Percentiles rank a stretch among this genome's conserved stretches.
phyloP scores from a whole-genome alignment of 2,797 vertebrate genomes.

The Bryconaethiops microstoma region DNA sequence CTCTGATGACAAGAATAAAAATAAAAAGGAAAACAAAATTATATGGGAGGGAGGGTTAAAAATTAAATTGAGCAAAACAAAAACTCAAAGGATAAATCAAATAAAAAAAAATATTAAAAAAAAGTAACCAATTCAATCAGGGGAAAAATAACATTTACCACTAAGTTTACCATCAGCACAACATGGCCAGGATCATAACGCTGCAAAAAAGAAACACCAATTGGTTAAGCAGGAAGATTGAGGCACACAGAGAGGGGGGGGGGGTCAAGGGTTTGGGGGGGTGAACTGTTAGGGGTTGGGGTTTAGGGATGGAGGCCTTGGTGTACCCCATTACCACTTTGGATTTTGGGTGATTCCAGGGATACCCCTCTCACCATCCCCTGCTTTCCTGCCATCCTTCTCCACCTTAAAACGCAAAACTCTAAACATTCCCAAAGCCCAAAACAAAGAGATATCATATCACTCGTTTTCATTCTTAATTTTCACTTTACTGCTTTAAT shows the following conservation, averaged over 20 bases:
- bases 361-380: constrained; percentile 73
- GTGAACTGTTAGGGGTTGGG: constrained; percentile 67
- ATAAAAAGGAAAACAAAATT: constrained; percentile 44
- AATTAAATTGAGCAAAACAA: constrained; percentile 74
- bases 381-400: constrained; percentile 54
- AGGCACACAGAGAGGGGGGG: constrained; percentile 86
- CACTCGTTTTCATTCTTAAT: too few species aligned
- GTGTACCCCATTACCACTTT: constrained; percentile 60
- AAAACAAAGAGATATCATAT: not conserved
- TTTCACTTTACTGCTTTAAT: too few species aligned
- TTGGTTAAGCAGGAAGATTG: constrained; percentile 99
- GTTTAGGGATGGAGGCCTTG: constrained; percentile 63
- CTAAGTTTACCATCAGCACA: constrained; percentile 99
- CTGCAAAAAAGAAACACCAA: constrained; percentile 99
- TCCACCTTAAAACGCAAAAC: constrained; percentile 45
- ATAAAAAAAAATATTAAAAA: constrained; percentile 84
- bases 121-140: constrained; percentile 93
- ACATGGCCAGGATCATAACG: constrained; percentile 99
- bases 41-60: constrained; percentile 52
- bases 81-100: constrained; percentile 84
- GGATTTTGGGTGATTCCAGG: constrained; percentile 74
- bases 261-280: constrained; percentile 65
- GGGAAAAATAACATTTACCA: constrained; percentile 99
- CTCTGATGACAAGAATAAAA: constrained; percentile 78
- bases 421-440: not conserved